Evolutionary conservation across 2,888 invertebrate genomes (phyloP).

Genomic region (Thalpophila matura): DNA sequence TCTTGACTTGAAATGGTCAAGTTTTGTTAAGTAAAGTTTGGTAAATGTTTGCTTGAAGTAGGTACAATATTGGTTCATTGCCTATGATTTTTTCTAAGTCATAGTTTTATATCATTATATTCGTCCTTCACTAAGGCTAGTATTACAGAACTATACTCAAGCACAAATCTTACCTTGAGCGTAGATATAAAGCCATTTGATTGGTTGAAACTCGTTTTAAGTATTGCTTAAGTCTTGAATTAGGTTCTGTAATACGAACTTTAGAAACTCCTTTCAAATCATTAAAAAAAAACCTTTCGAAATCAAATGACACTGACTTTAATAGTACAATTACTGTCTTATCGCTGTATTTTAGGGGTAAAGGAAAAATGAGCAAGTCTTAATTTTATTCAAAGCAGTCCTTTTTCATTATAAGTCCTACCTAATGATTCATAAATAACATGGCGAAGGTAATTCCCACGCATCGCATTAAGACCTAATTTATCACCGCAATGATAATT

Average conservation of each 20-base stretch:
- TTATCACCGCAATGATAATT: constrained; percentile 71
- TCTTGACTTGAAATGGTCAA: constrained; percentile 40
- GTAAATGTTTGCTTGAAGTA: neutral
- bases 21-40: constrained; percentile 4
- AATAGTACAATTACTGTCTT: neutral
- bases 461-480: constrained; percentile 45
- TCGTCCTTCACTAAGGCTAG: neutral
- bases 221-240: too few species aligned
- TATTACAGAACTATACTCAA: too few species aligned
- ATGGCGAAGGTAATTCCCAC: constrained; percentile 50
- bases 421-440: constrained; percentile 4
- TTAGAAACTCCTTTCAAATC: neutral
- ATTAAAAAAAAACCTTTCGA: neutral
- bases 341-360: neutral
- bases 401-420: neutral
- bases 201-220: too few species aligned
- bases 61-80: neutral
- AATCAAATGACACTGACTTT: neutral
- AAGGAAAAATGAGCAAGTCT: neutral
- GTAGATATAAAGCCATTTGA: too few species aligned
- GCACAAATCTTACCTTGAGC: too few species aligned
- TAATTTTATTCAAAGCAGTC: neutral
- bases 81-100: too few species aligned
- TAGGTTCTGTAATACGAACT: too few species aligned
- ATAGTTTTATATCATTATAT: too few species aligned